These are phyloP conservation scores for Tinamus major DNA, from an alignment of 2,797 vertebrate genomes.

Conservation along the genomic window DNA sequence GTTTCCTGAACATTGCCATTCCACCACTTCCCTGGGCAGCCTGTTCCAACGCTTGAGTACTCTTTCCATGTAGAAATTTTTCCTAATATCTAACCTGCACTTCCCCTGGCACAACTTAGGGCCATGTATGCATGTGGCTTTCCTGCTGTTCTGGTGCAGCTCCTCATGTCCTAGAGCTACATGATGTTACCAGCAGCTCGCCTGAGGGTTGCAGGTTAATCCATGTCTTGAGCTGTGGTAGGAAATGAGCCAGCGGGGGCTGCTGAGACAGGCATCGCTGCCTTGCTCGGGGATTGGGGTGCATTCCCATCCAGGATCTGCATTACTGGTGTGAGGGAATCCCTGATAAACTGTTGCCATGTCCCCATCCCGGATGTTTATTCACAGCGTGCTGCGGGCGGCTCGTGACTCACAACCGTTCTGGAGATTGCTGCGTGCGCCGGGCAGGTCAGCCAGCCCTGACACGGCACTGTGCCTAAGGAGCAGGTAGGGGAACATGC, in stretches of 20 bases:
- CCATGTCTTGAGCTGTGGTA: neutral
- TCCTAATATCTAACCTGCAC: no score
- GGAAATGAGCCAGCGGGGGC: neutral
- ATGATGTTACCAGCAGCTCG: neutral
- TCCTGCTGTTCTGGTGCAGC: fast-evolving
- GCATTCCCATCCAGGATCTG: neutral
- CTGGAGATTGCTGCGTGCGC: neutral
- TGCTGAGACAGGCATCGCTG: fast-evolving
- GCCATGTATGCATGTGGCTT: neutral
- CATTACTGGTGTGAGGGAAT: neutral
- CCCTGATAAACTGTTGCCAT: neutral
- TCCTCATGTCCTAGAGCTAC: neutral
- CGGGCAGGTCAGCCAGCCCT: neutral
- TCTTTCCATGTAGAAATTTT: no score
- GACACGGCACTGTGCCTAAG: neutral
- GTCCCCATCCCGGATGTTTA: neutral
- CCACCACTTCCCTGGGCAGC: no score
- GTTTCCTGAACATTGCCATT: no score
- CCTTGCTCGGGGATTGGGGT: neutral
- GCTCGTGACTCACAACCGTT: conserved; percentile 7
- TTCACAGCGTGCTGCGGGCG: neutral
- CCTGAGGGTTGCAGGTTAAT: neutral
- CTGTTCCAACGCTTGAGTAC: no score
- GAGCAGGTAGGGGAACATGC: neutral
- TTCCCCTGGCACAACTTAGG: no score